A percentile compares a stretch with the other conserved stretches of the same genome.
These are phyloP conservation scores for Periparus ater DNA, from an alignment of 2,797 vertebrate species.

Conservation along the genomic window DNA sequence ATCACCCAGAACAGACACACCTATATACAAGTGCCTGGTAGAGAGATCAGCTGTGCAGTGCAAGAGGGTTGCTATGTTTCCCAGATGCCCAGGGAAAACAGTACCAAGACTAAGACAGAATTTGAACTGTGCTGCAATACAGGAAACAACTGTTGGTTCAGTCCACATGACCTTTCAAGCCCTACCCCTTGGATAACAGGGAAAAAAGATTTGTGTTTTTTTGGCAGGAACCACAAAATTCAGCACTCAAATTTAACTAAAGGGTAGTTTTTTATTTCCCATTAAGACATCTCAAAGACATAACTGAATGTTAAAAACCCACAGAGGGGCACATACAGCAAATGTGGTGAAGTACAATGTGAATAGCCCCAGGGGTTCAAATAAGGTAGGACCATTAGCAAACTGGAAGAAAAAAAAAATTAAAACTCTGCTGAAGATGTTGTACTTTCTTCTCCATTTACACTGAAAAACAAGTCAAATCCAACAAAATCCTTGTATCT, in stretches of 20 bases:
- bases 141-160: neutral
- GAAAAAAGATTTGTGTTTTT: neutral
- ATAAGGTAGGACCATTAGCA: constrained; percentile 52
- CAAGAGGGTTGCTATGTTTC: neutral
- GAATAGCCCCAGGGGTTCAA: constrained; percentile 63
- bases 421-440: constrained; percentile 44
- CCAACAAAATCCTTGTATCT: constrained; percentile 62
- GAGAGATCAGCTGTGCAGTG: neutral
- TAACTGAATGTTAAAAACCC: constrained; percentile 54
- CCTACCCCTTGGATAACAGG: neutral
- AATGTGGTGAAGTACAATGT: constrained; percentile 58
- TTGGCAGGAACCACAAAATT: neutral
- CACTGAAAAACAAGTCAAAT: constrained; percentile 30
- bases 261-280: constrained; percentile 74
- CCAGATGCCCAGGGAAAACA: neutral
- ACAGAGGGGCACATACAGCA: constrained; percentile 60
- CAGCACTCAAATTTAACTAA: constrained; percentile 74
- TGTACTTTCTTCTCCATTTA: constrained; percentile 33
- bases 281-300: constrained; percentile 61
- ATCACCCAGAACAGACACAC: neutral
- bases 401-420: constrained; percentile 18
- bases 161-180: neutral
- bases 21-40: neutral
- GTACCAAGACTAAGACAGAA: neutral
- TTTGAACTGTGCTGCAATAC: neutral